phyloP scores from a whole-genome alignment of 1,140 invertebrate species.

The Drosophila parabipectinata region DNA sequence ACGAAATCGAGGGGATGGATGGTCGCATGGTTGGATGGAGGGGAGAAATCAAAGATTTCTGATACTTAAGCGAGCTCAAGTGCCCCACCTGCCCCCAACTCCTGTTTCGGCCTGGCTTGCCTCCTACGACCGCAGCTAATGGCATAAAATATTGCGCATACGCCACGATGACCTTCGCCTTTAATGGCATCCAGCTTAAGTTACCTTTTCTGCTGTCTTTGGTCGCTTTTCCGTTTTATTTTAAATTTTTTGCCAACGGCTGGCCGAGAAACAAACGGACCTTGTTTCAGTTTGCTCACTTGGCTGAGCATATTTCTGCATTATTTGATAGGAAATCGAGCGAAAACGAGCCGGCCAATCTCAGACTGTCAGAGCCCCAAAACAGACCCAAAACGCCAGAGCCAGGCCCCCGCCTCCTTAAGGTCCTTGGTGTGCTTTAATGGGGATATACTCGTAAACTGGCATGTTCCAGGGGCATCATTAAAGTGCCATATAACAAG shows the following conservation, averaged over 20 bases:
- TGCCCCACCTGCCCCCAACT: neutral
- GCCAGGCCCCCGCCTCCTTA: neutral
- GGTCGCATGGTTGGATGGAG: neutral
- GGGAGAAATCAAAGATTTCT: constrained; percentile 35
- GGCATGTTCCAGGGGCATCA: constrained; percentile 40
- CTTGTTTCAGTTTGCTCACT: constrained; percentile 18
- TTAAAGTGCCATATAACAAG: constrained; percentile 52
- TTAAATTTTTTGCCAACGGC: constrained; percentile 38
- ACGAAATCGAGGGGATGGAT: constrained; percentile 6
- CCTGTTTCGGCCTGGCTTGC: neutral
- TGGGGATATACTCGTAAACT: constrained; percentile 33
- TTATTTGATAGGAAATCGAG: constrained; percentile 69
- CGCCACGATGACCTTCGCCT: constrained; percentile 49
- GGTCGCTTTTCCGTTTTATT: constrained; percentile 23
- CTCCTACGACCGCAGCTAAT: constrained; percentile 31
- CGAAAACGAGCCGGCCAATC: constrained; percentile 31
- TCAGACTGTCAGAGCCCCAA: neutral
- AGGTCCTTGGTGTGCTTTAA: constrained; percentile 27
- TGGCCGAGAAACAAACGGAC: constrained; percentile 10
- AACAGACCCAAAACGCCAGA: neutral
- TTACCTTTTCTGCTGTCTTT: constrained; percentile 51
- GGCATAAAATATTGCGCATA: constrained; percentile 60
- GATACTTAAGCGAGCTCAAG: constrained; percentile 39
- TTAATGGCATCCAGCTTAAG: constrained; percentile 24
- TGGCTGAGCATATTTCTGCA: constrained; percentile 65